Conservation (phyloP, 1,140 invertebrate genomes). For the Atta colombica region DNA sequence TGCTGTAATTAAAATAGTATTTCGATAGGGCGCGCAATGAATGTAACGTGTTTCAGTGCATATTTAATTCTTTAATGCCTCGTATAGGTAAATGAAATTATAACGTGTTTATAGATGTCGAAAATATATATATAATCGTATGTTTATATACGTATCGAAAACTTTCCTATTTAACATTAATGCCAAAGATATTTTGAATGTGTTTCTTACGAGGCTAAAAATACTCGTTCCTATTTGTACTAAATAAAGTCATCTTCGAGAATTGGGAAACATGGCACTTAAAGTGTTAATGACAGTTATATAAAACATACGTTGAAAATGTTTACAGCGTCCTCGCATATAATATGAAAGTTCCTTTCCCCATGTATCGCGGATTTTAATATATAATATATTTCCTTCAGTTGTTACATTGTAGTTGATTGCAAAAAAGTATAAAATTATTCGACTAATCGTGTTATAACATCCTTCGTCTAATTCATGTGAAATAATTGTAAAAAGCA, state of each 20-base stretch:
- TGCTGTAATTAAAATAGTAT: slow-evolving; percentile 58
- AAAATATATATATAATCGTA: slow-evolving; percentile 9
- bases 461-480: not conserved
- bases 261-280: too few species aligned
- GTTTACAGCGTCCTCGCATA: not conserved
- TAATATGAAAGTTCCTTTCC: not conserved
- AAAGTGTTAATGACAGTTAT: not conserved
- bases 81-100: slow-evolving; percentile 30
- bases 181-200: too few species aligned
- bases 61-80: slow-evolving; percentile 47
- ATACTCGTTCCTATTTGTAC: too few species aligned
- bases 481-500: slow-evolving; percentile 14
- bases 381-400: not conserved
- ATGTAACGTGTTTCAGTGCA: slow-evolving; percentile 51
- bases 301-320: not conserved
- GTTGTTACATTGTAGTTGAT: not conserved
- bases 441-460: not conserved
- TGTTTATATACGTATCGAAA: not conserved
- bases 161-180: not conserved
- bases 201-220: too few species aligned
- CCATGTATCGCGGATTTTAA: not conserved
- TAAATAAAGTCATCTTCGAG: too few species aligned
- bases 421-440: slow-evolving; percentile 1
- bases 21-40: slow-evolving; percentile 46
- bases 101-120: slow-evolving; percentile 23